These are phyloP conservation scores for Drosophila kanekoi DNA, from an alignment of 2,888 invertebrate genomes.

Conservation along the genomic window DNA sequence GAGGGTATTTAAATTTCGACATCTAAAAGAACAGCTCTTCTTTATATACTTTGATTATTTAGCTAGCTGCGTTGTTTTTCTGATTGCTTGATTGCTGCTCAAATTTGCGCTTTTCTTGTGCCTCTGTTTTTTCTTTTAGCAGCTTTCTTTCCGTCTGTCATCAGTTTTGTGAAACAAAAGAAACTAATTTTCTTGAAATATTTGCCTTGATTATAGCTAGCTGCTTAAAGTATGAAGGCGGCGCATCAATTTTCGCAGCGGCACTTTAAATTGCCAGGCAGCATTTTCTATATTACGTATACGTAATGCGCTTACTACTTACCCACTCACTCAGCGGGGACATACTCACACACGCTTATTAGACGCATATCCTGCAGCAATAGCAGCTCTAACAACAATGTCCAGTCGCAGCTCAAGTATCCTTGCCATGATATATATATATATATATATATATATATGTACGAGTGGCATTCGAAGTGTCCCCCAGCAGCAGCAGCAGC, in stretches of 20 bases:
- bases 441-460: background rate
- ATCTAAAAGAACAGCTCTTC: too few species aligned
- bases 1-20: too few species aligned
- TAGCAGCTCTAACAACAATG: constrained; percentile 65
- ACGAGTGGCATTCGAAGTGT: constrained; percentile 42
- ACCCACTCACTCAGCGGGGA: constrained; percentile 21
- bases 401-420: constrained; percentile 49
- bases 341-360: constrained; percentile 61
- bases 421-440: constrained; percentile 36
- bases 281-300: constrained; percentile 63
- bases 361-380: constrained; percentile 72
- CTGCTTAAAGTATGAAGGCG: constrained; percentile 25
- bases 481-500: constrained; percentile 44
- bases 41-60: too few species aligned
- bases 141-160: background rate
- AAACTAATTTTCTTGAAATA: constrained; percentile 59
- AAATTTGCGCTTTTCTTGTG: too few species aligned
- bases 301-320: constrained; percentile 70
- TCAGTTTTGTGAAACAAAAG: constrained; percentile 41
- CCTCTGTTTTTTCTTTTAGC: background rate
- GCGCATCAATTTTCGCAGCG: constrained; percentile 28
- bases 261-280: constrained; percentile 58
- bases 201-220: constrained; percentile 50
- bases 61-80: too few species aligned
- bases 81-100: too few species aligned